These are phyloP conservation scores for Acipenser transmontanus DNA, from an alignment of 2,797 vertebrate species.

Conservation along the genomic window DNA sequence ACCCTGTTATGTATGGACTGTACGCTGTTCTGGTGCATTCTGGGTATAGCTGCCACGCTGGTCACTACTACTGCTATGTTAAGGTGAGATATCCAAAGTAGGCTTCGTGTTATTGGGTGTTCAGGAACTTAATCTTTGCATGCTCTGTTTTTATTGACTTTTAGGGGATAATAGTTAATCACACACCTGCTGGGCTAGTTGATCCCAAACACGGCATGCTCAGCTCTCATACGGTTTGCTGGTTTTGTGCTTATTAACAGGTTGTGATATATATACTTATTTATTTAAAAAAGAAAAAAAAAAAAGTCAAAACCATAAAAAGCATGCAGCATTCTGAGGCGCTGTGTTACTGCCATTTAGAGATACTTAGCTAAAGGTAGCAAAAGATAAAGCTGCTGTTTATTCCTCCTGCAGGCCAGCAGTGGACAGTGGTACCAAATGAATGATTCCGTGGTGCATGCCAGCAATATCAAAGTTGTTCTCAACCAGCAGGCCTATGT, in stretches of 20 bases:
- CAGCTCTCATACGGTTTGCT: no score
- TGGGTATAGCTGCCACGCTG: constrained; percentile 87
- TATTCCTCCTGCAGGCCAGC: constrained; percentile 65
- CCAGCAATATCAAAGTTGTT: constrained; percentile 92
- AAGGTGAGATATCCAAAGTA: constrained; percentile 61
- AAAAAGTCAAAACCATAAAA: not conserved
- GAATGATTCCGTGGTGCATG: constrained; percentile 87
- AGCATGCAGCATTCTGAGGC: no score
- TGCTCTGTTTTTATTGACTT: no score
- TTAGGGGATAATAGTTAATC: no score
- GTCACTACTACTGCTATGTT: constrained; percentile 92
- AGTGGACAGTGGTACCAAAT: constrained; percentile 96
- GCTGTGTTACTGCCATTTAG: no score
- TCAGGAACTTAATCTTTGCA: no score
- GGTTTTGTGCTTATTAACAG: no score
- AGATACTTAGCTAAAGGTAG: no score
- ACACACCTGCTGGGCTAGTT: no score
- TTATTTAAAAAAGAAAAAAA: no score
- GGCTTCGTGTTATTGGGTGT: not conserved
- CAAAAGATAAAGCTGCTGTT: not conserved
- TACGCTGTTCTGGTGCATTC: constrained; percentile 93
- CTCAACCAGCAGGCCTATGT: constrained; percentile 95
- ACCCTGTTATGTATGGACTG: constrained; percentile 79
- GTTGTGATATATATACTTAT: no score
- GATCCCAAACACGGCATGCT: no score